phyloP scores from a whole-genome alignment of 2,113 vertebrate genomes.

The Prionailurus bengalensis region DNA sequence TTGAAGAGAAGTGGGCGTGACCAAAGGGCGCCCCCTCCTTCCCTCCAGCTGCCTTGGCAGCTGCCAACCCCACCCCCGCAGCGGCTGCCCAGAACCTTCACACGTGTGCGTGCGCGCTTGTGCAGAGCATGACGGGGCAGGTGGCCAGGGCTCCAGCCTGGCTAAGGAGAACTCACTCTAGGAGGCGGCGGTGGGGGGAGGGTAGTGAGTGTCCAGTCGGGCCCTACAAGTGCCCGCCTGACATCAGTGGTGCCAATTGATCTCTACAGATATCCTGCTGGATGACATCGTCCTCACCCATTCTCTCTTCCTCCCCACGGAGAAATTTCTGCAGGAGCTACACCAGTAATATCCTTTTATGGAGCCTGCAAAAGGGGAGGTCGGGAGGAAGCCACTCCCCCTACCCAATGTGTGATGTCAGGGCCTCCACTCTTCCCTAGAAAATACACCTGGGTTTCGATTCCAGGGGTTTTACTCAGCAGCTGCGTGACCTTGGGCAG shows the following conservation, averaged over 20 bases:
- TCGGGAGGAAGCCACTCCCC: background rate
- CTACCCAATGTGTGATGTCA: background rate
- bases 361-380: background rate
- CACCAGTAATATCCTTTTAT: slow-evolving; percentile 97
- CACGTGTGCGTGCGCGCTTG: background rate
- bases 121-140: background rate
- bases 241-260: slow-evolving; percentile 9
- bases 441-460: slow-evolving; percentile 40
- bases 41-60: slow-evolving; percentile 74
- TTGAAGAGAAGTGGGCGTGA: slow-evolving; percentile 51
- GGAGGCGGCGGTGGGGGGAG: background rate
- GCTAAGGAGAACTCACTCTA: slow-evolving; percentile 4
- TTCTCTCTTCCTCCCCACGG: slow-evolving; percentile 96
- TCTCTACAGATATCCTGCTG: slow-evolving; percentile 90
- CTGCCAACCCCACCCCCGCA: slow-evolving; percentile 75
- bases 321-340: slow-evolving; percentile 96
- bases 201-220: background rate
- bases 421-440: slow-evolving; percentile 26
- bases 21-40: background rate
- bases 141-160: slow-evolving; percentile 50
- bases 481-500: background rate
- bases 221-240: slow-evolving; percentile 9
- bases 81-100: slow-evolving; percentile 72
- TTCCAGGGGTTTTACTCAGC: background rate
- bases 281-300: slow-evolving; percentile 98